Evolutionary conservation across 37 sponge, comb jelly and placozoan species (phyloP), one percentile per base, ranked within the genome.

Genomic region (Chondrilla cf. caribensis): DNA sequence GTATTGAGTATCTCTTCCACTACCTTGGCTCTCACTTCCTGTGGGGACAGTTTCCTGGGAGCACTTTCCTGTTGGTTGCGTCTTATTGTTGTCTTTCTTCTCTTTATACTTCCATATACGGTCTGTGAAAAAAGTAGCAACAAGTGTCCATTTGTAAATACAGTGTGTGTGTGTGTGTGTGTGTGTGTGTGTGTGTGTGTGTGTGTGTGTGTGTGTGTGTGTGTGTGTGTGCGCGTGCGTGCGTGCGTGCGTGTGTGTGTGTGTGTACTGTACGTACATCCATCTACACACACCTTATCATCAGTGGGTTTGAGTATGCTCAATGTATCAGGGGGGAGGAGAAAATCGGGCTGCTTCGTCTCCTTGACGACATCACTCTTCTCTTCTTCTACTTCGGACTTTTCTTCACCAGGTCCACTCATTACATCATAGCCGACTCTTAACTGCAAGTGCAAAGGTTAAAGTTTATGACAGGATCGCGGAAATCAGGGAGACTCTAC

Each of bases 1-100:
- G 97, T 92, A 59, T 83, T 88, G 14, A 98, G 68, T 2, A 98
- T 92, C 80, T 98, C 99, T 37, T 96, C 93, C 32, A 98, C 82
- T 8, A 94, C 88, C 55, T 91, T 90, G 41, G 87, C 89, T 66
- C 98, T 79, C 42, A 93, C 81, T 41, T 95, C 85, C 25, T 78
- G 38, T 14, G 89, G 92, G 17, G 89, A 62, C 32, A 97, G 84
- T 73, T 91, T 92, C 8, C 75, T 71, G 18, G 86, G 84, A 51
- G 65, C 24, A 9, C 41, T 40, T 6, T 64, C 47, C 25, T 33
- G 36, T 5, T 82, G 37, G 36, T 78, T 81, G 19, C 80, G 76
- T 11, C 80, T 38, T 0, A 82, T 82, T 33, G 62, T 79, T 19
- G 80, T 85, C 33, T 58, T 86, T 66, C 81, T 86, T 18, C 86